phyloP scores from a whole-genome alignment of 2,888 invertebrate genomes.

The Sphaeridia pumilis region DNA sequence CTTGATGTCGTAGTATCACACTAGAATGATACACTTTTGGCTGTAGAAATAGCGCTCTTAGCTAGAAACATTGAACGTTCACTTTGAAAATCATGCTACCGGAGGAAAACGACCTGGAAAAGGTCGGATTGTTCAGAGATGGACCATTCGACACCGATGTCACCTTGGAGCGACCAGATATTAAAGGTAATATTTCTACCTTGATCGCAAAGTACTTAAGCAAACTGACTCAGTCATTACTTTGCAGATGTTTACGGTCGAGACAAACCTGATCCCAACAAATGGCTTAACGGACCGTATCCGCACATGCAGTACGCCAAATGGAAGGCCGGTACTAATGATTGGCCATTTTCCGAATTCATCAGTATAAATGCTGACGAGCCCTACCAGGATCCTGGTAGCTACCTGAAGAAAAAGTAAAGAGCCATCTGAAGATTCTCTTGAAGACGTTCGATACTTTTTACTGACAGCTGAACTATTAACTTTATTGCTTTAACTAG shows the following conservation, averaged over 20 bases:
- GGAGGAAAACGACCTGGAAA: slow-evolving; percentile 31
- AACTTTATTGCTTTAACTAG: slow-evolving; percentile 5
- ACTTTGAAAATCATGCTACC: too few relatives aligned
- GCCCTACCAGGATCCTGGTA: slow-evolving; percentile 24
- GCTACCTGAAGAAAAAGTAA: slow-evolving; percentile 19
- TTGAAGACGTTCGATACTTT: too few relatives aligned
- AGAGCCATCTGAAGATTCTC: too few relatives aligned
- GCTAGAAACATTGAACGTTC: too few relatives aligned
- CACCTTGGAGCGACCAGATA: slow-evolving; percentile 26
- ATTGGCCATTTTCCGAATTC: slow-evolving; percentile 32
- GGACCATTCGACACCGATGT: slow-evolving; percentile 34
- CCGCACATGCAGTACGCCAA: too few relatives aligned
- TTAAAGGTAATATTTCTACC: slow-evolving; percentile 14
- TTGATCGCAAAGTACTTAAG: too few relatives aligned
- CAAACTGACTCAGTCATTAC: background rate
- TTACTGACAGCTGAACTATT: too few relatives aligned
- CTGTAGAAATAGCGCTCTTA: too few relatives aligned
- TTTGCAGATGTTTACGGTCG: too few relatives aligned
- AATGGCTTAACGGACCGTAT: background rate
- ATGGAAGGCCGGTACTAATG: slow-evolving; percentile 34
- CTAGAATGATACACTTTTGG: too few relatives aligned
- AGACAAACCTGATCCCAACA: too few relatives aligned
- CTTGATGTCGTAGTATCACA: too few relatives aligned
- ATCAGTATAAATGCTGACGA: slow-evolving; percentile 27
- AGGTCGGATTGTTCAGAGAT: slow-evolving; percentile 29